Evolutionary conservation across 2,888 invertebrate species (phyloP).

Genomic region (Heteromyza rotundicornis): DNA sequence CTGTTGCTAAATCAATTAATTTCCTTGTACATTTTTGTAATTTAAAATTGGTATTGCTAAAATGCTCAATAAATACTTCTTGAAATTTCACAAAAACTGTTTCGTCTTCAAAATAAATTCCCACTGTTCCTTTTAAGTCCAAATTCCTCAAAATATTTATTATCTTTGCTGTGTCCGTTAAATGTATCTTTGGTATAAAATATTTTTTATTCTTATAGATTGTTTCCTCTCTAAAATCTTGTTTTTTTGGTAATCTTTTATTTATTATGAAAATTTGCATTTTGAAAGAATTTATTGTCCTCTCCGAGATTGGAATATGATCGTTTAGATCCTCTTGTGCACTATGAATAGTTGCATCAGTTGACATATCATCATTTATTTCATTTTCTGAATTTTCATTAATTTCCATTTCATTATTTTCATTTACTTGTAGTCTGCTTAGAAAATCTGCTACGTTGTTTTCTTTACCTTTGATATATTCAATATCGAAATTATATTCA

Average conservation of each 20-base stretch:
- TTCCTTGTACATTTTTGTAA: conserved; percentile 6
- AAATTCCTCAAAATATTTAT: background rate
- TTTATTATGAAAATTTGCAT: conserved; percentile 8
- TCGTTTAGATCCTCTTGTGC: background rate
- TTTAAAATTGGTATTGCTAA: conserved; percentile 2
- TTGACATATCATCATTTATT: background rate
- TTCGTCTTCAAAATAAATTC: conserved; percentile 8
- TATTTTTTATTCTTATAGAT: background rate
- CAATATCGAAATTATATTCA: conserved; percentile 14
- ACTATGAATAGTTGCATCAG: conserved; percentile 11
- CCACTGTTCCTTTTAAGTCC: conserved; percentile 4
- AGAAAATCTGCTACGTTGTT: conserved; percentile 14
- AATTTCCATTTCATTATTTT: conserved; percentile 4
- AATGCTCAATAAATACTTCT: background rate
- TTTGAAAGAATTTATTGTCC: conserved; percentile 13
- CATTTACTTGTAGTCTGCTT: conserved; percentile 3
- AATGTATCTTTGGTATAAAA: too few species aligned
- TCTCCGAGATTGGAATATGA: conserved; percentile 14
- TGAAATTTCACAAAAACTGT: background rate
- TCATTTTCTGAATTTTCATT: background rate
- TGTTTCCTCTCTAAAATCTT: too few species aligned
- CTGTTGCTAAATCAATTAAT: background rate
- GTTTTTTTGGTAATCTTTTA: too few species aligned
- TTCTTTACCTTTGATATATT: conserved; percentile 9
- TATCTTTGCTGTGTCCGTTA: conserved; percentile 9